Conservation (phyloP, 2,888 invertebrate species). For the Meganola albula region DNA sequence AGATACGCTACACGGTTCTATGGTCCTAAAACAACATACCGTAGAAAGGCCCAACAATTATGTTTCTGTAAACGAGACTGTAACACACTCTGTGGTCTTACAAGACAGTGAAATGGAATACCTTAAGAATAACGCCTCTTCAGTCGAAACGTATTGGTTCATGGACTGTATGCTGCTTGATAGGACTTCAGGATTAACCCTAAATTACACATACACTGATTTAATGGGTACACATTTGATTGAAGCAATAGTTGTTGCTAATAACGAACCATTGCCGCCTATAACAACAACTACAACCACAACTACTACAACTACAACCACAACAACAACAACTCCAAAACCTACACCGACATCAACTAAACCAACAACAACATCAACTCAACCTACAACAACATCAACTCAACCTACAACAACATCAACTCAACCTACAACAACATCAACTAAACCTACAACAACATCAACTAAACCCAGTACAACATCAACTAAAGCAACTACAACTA, state of each 20-base stretch:
- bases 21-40: slow-evolving; percentile 81
- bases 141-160: slow-evolving; percentile 85
- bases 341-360: slow-evolving; percentile 27
- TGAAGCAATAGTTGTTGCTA: slow-evolving; percentile 84
- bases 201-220: slow-evolving; percentile 80
- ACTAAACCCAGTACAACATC: slow-evolving; percentile 25
- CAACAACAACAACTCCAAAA: slow-evolving; percentile 33
- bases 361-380: slow-evolving; percentile 15
- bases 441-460: slow-evolving; percentile 20
- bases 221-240: slow-evolving; percentile 79
- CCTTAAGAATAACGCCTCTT: slow-evolving; percentile 64
- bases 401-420: slow-evolving; percentile 24
- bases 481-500: slow-evolving; percentile 22
- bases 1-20: slow-evolving; percentile 83
- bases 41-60: slow-evolving; percentile 73
- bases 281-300: slow-evolving; percentile 53
- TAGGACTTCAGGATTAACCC: slow-evolving; percentile 77
- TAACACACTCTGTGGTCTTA: slow-evolving; percentile 78
- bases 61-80: slow-evolving; percentile 80
- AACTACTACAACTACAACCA: slow-evolving; percentile 30
- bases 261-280: slow-evolving; percentile 79
- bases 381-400: slow-evolving; percentile 29
- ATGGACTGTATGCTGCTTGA: slow-evolving; percentile 85
- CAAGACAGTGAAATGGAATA: slow-evolving; percentile 79
- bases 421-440: slow-evolving; percentile 16